Evolutionary conservation across 2,113 vertebrate species (phyloP).

Genomic region (Chaenocephalus aceratus): DNA sequence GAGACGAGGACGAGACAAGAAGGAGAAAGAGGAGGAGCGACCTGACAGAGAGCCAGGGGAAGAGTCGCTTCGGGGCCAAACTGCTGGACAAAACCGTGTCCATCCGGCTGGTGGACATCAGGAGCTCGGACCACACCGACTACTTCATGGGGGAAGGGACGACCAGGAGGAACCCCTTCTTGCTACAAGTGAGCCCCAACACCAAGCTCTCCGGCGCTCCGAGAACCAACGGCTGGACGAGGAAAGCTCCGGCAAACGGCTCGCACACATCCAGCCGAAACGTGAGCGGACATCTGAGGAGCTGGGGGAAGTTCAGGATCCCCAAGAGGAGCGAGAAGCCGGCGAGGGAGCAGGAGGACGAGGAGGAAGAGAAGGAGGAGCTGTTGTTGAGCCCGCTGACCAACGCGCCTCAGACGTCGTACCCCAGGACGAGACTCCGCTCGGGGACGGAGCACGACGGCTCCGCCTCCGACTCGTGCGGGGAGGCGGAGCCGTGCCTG

Average conservation of each 20-base stretch:
- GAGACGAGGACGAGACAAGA: slow-evolving; percentile 57
- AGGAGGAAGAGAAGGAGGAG: slow-evolving; percentile 75
- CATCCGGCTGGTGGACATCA: slow-evolving; percentile 74
- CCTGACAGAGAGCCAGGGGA: slow-evolving; percentile 42
- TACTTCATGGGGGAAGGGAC: slow-evolving; percentile 36
- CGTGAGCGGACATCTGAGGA: slow-evolving; percentile 83
- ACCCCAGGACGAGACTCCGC: slow-evolving; percentile 83
- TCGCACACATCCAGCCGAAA: slow-evolving; percentile 84
- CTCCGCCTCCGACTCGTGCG: slow-evolving; percentile 83
- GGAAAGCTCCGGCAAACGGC: slow-evolving; percentile 77
- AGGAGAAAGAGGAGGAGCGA: slow-evolving; percentile 59
- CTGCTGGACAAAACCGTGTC: slow-evolving; percentile 69
- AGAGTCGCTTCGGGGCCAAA: slow-evolving; percentile 33
- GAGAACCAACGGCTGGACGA: slow-evolving; percentile 85
- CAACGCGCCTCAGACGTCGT: slow-evolving; percentile 53
- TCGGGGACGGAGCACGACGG: slow-evolving; percentile 85
- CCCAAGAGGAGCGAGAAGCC: slow-evolving; percentile 91
- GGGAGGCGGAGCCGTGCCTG: slow-evolving; percentile 85
- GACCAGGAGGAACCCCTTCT: slow-evolving; percentile 19
- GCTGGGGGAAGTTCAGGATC: slow-evolving; percentile 97
- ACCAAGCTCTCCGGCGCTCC: slow-evolving; percentile 67
- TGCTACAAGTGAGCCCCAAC: neutral
- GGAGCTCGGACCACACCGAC: slow-evolving; percentile 51
- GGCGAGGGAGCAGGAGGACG: slow-evolving; percentile 40
- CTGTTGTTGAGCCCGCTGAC: slow-evolving; percentile 61